Percentiles rank a stretch among this genome's conserved stretches.
These are phyloP conservation scores for Scolopax rusticola DNA, from an alignment of 2,797 vertebrate genomes.

Conservation along the genomic window DNA sequence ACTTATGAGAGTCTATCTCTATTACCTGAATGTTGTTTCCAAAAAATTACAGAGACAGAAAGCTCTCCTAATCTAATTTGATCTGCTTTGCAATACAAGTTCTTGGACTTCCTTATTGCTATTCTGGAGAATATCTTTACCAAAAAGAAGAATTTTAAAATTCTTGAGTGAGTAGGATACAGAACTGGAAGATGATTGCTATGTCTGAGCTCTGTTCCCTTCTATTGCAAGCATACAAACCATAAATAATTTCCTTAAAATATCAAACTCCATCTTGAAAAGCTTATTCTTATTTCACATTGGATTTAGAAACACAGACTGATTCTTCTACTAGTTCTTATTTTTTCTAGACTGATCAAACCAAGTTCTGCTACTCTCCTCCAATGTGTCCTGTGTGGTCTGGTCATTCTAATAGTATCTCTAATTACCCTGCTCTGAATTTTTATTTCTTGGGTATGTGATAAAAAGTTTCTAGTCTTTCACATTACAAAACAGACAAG, in stretches of 20 bases:
- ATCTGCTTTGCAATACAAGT: not conserved
- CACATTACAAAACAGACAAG: not conserved
- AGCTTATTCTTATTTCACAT: not conserved
- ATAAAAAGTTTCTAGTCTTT: not conserved
- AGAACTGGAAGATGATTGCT: not conserved
- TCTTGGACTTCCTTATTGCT: not conserved
- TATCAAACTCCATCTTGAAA: not conserved
- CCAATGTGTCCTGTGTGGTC: not conserved
- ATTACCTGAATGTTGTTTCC: not conserved
- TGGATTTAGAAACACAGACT: not conserved
- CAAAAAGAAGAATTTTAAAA: not conserved
- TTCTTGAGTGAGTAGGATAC: not conserved
- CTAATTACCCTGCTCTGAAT: not conserved
- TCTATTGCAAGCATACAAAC: not conserved
- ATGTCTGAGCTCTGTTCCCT: not conserved
- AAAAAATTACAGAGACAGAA: not conserved
- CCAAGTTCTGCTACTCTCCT: rapidly evolving
- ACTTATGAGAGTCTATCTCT: not conserved
- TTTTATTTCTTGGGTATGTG: not conserved
- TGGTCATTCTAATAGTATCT: not conserved
- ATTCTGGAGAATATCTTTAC: not conserved
- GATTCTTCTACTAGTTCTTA: rapidly evolving
- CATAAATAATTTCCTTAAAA: not conserved
- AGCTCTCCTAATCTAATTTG: not conserved
- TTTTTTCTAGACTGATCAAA: not conserved